Conservation (phyloP, 53 echinoderm and acorn worm species). For the Hippasteria phrygiana region DNA sequence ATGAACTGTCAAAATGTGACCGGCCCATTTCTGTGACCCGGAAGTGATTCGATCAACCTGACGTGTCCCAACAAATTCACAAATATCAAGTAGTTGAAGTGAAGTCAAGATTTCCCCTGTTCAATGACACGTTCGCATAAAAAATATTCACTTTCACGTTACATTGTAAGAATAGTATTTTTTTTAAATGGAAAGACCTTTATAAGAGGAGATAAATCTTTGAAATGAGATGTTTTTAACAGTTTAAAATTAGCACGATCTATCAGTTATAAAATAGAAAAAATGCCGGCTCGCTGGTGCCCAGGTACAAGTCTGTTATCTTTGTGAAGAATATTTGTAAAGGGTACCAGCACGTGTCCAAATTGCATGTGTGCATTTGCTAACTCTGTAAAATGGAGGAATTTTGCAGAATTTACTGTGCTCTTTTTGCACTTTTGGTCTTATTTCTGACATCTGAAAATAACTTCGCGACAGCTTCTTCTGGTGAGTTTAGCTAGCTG, state of each 20-base stretch:
- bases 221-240: not conserved
- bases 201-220: not conserved
- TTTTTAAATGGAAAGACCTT: not conserved
- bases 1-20: too few relatives aligned
- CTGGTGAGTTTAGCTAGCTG: constrained; percentile 9
- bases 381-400: constrained; percentile 36
- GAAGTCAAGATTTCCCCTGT: not conserved
- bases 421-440: constrained; percentile 47
- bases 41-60: constrained; percentile 54
- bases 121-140: not conserved
- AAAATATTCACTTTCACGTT: not conserved
- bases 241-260: constrained; percentile 7
- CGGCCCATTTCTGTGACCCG: constrained; percentile 26
- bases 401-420: constrained; percentile 23
- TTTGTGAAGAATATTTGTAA: not conserved
- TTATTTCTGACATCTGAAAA: constrained; percentile 30
- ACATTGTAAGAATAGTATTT: not conserved
- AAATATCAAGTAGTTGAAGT: constrained; percentile 16
- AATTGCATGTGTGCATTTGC: not conserved
- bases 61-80: constrained; percentile 35
- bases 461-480: not conserved
- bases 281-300: constrained; percentile 34
- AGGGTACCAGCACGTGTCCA: constrained; percentile 30
- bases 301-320: not conserved
- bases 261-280: constrained; percentile 22